Percentiles rank a stretch among this genome's conserved stretches.
Evolutionary conservation across 2,797 vertebrate species (phyloP).

Genomic region (Diplodus puntazzo): DNA sequence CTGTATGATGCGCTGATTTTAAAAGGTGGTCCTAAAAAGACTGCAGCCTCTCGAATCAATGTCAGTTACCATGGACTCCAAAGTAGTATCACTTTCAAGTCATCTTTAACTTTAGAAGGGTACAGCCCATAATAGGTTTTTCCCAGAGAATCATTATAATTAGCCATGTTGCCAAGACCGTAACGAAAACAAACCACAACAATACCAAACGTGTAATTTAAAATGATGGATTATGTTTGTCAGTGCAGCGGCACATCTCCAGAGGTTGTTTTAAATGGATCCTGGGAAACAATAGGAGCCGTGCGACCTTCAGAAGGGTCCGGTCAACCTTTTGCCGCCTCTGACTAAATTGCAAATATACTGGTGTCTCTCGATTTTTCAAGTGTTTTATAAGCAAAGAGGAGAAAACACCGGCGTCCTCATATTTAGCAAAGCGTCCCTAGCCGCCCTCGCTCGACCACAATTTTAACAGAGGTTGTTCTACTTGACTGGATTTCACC

Average conservation of each 20-base stretch:
- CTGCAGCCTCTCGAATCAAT: background rate
- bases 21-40: background rate
- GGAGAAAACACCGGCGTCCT: constrained; percentile 20
- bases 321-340: constrained; percentile 20
- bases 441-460: constrained; percentile 19
- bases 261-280: constrained; percentile 55
- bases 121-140: background rate
- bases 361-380: background rate
- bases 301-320: constrained; percentile 41
- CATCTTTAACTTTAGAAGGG: background rate
- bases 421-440: constrained; percentile 39
- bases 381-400: constrained; percentile 15
- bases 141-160: constrained; percentile 20
- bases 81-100: background rate
- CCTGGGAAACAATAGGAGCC: constrained; percentile 48
- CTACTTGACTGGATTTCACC: constrained; percentile 15
- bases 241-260: constrained; percentile 13
- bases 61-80: background rate
- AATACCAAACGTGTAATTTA: background rate
- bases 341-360: constrained; percentile 3
- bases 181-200: background rate
- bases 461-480: constrained; percentile 44
- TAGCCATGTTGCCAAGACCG: background rate
- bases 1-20: too few species aligned
- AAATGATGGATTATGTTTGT: constrained; percentile 59